Evolutionary conservation across 2,888 invertebrate genomes (phyloP), one percentile per base, ranked within the genome.

Genomic region (Sphaeridia pumilis): DNA sequence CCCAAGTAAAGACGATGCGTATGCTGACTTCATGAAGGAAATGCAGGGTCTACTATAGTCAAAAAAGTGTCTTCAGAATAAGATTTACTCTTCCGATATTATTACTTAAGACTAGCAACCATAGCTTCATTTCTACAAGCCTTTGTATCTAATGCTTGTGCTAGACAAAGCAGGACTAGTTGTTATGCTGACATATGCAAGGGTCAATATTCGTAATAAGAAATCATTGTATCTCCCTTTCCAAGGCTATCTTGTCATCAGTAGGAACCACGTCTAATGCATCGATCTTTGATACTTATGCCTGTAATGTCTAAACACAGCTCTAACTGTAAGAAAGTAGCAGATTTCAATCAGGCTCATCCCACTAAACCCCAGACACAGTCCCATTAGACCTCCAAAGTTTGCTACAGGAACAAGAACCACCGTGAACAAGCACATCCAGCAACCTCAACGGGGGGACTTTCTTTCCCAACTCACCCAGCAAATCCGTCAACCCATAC

Each of bases 11-110:
- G 97, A 97, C 69, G 97, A 97, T 69, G 97, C 95, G 12, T 98
- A 98, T 68, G 85, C 92, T 76, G 89, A 92, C 71, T 98, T 98
- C 70, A 95, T 98, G 94, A 84, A 84, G 70, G 97, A 98, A 75
- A 93, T 98, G 90, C 85, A 93, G 69, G 90, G 87, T 46, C 74
- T 97, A 26, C 76, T 97, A 69, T 93, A 70, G 73, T 36, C 22
- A 10, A 34, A 12, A 28, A 34, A 10, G 10, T 46, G 34, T 44
- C 7, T 44, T 17, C 7, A 22, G 7, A 41, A 10, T 10, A 10
- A 31, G 7, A 31, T 31, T 10, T 31, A 31, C 14, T 10, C 31
- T 10, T 7, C 14, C 14, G 31, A 31, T 31, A 7, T 31, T 31
- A 31, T 10, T 10, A 31, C 31, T 31, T 31, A 17, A 38, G 5